Evolutionary conservation across 2,888 invertebrate genomes (phyloP).

Genomic region (Mimumesa dahlbomi): DNA sequence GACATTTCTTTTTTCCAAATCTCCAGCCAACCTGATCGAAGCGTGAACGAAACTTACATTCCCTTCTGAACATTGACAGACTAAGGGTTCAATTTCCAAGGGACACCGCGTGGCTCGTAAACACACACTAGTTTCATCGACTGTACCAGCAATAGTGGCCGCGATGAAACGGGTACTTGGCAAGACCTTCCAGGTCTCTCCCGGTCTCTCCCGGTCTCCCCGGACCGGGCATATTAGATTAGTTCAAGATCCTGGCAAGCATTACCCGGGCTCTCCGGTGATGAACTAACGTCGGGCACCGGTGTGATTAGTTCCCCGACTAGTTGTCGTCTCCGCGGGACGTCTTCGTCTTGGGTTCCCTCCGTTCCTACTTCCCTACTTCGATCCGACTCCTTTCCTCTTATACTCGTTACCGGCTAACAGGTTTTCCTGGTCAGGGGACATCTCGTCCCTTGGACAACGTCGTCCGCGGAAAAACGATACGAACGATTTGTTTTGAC

Average conservation of each 20-base stretch:
- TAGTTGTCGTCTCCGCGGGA: conserved; percentile 72
- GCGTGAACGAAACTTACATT: too few species aligned
- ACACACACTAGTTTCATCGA: conserved; percentile 17
- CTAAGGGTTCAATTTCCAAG: too few species aligned
- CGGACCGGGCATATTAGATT: conserved; percentile 48
- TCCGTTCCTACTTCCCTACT: conserved; percentile 19
- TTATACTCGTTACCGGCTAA: not conserved
- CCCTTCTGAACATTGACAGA: too few species aligned
- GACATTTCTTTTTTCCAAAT: too few species aligned
- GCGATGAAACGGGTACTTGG: conserved; percentile 8
- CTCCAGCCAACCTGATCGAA: too few species aligned
- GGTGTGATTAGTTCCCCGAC: conserved; percentile 68
- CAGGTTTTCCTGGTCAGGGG: conserved; percentile 23
- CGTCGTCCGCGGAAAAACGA: not conserved
- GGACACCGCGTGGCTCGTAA: not conserved
- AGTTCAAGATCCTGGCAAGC: conserved; percentile 39
- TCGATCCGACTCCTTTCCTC: conserved; percentile 17
- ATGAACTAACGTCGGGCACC: conserved; percentile 61
- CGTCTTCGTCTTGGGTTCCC: conserved; percentile 54
- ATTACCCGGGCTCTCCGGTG: conserved; percentile 47
- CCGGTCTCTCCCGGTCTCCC: too few species aligned
- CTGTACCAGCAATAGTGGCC: too few species aligned
- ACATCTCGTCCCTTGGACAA: conserved; percentile 9
- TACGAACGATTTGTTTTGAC: too few species aligned
- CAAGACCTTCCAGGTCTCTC: conserved; percentile 6